Evolutionary conservation across 2,888 invertebrate genomes (phyloP), one percentile per base, ranked within the genome.

Genomic region (Tubulanus polymorphus): DNA sequence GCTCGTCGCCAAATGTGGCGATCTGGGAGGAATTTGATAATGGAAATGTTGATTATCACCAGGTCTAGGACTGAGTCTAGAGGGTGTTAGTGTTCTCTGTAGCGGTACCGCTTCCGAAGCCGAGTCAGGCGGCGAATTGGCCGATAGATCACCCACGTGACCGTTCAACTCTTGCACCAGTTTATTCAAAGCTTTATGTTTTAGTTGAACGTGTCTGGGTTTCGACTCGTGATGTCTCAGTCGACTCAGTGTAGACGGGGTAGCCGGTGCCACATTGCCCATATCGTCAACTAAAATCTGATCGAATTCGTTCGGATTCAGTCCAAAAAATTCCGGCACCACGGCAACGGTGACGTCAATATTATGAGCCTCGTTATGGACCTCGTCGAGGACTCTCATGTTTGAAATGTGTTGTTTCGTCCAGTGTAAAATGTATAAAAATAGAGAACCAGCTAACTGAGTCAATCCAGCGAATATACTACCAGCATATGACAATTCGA

Each of bases 371-470:
- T 41, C 41, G 18, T 18, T 23, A 15, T 41, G 18, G 6, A 41
- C 41, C 15, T 41, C 41, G 15, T 41, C 41, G 20, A 41, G 5
- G 50, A 73, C 69, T 55, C 70, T 71, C 50, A 69, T 65, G 60
- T 75, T 75, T 51, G 74, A 73, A 30, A 64, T 64, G 55, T 74
- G 73, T 25, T 65, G 65, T 52, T 71, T 67, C 35, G 72, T 69
- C 41, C 64, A 67, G 26, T 73, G 70, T 72, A 74, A 74, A 47
- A 65, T 64, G 57, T 71, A 74, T 55, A 73, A 68, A 27, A 73
- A 51, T 3, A 71, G 55, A 29, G 72, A 70, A 2, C 73, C 75
- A 47, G 66, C 54, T 46, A 74, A 53, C 71, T 72, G 70, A 29
- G 67, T 45, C 6, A 62, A 59, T 8, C 73, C 75, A 29, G 73